These are phyloP conservation scores for Cryptophagus acutangulus DNA, from an alignment of 2,888 invertebrate species.

Conservation along the genomic window DNA sequence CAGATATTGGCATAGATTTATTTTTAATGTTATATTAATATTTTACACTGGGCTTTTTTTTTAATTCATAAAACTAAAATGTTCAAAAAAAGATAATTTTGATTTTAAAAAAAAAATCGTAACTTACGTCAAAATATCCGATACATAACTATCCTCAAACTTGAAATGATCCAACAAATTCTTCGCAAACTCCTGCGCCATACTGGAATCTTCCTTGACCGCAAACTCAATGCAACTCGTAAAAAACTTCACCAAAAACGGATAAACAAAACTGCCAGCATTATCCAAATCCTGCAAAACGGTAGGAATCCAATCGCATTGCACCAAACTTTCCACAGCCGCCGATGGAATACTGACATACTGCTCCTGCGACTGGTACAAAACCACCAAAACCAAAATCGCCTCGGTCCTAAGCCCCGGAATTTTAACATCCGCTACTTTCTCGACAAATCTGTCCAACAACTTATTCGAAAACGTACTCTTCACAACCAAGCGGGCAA, in stretches of 20 bases:
- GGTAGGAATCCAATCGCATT: constrained; percentile 48
- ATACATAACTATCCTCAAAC: constrained; percentile 54
- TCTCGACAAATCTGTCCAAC: constrained; percentile 58
- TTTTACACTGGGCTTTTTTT: too few species aligned
- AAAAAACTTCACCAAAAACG: constrained; percentile 48
- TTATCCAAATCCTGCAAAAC: constrained; percentile 54
- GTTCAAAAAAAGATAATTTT: too few species aligned
- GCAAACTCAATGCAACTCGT: constrained; percentile 39
- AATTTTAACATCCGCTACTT: constrained; percentile 52
- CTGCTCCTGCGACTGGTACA: constrained; percentile 62
- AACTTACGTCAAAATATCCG: constrained; percentile 57
- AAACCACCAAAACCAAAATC: constrained; percentile 60
- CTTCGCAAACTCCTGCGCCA: constrained; percentile 54
- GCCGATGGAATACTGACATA: constrained; percentile 48
- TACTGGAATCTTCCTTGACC: too few species aligned
- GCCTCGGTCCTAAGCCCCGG: constrained; percentile 58
- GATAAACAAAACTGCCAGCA: constrained; percentile 53
- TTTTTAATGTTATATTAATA: too few species aligned
- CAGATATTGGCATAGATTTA: too few species aligned
- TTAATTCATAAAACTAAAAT: too few species aligned
- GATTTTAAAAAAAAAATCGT: too few species aligned
- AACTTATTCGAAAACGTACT: constrained; percentile 54
- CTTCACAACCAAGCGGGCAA: constrained; percentile 65
- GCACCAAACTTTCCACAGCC: constrained; percentile 51
- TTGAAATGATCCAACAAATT: constrained; percentile 58